These are phyloP conservation scores for Heliconius ismenius DNA, from an alignment of 2,888 invertebrate species.

Conservation along the genomic window DNA sequence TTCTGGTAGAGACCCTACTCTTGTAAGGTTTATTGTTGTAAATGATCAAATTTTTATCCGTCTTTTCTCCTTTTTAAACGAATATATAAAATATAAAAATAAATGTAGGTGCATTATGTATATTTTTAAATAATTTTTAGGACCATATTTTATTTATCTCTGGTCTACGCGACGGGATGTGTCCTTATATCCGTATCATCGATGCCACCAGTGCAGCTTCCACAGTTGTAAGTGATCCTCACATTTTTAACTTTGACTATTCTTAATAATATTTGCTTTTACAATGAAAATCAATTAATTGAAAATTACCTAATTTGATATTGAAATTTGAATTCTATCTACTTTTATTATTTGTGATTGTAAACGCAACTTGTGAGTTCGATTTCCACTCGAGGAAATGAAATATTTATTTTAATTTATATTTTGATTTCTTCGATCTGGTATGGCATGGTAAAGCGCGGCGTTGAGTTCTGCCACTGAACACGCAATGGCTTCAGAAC, in stretches of 20 bases:
- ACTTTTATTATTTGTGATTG: background rate
- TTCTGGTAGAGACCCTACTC: too few species aligned
- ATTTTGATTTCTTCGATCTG: too few species aligned
- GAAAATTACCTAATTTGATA: background rate
- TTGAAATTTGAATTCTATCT: background rate
- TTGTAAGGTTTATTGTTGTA: too few species aligned
- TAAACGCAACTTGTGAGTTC: too few species aligned
- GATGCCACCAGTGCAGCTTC: conserved; percentile 83
- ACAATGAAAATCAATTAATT: background rate
- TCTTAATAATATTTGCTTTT: background rate
- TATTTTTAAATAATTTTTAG: conserved; percentile 61
- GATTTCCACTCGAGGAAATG: too few species aligned
- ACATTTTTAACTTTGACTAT: background rate
- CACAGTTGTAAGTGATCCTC: conserved; percentile 74
- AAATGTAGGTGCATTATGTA: background rate
- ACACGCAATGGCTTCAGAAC: too few species aligned
- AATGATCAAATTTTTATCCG: too few species aligned
- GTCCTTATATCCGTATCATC: conserved; percentile 87
- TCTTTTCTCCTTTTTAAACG: too few species aligned
- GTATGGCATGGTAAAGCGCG: too few species aligned
- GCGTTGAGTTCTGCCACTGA: too few species aligned
- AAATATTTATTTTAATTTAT: too few species aligned
- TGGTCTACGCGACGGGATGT: conserved; percentile 93
- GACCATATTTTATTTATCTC: conserved; percentile 93
- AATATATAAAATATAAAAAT: too few species aligned